Base-by-base conservation (phyloP, 2,113 vertebrate genomes). In the Gallinago jamesoni region DNA sequence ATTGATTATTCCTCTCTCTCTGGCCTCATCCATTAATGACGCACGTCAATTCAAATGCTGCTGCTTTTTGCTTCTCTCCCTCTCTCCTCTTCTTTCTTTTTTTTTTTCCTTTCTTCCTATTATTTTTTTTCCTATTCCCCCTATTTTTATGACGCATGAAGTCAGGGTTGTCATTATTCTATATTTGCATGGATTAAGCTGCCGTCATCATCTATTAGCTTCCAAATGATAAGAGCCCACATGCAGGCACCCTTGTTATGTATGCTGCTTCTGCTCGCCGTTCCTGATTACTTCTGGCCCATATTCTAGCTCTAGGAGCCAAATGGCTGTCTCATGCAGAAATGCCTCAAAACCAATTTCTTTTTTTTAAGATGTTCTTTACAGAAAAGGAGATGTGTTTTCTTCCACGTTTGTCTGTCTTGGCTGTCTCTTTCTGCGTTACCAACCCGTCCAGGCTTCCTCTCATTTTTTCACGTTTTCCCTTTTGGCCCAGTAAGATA, bases 131-230 rank as follows among this genome's bases (percentile, higher is more conserved):
- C 1, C 60, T 1, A 31, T 83, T 93, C 70, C 84, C 41, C 66
- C 69, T 67, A 30, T 90, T 95, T 96, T 95, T 74, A 33, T 97
- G 91, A 96, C 43, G 82, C 93, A 91, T 53, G 88, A 95, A 96
- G 89, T 88, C 91, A 93, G 79, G 87, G 91, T 96, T 97, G 93
- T 97, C 96, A 93, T 97, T 95, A 94, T 91, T 97, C 97, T 94
- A 78, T 91, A 96, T 97, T 96, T 97, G 82, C 95, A 91, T 90
- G 95, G 93, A 88, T 95, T 96, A 93, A 86, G 84, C 93, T 96
- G 96, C 94, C 94, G 95, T 96, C 96, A 93, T 91, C 93, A 91
- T 94, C 91, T 91, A 95, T 96, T 96, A 97, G 78, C 82, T 94
- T 95, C 93, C 91, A 93, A 91, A 84, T 53, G 89, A 93, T 95